Evolutionary conservation across 2,797 vertebrate species (phyloP), one percentile per base, ranked within the genome.

Genomic region (Centroberyx gerrardi): DNA sequence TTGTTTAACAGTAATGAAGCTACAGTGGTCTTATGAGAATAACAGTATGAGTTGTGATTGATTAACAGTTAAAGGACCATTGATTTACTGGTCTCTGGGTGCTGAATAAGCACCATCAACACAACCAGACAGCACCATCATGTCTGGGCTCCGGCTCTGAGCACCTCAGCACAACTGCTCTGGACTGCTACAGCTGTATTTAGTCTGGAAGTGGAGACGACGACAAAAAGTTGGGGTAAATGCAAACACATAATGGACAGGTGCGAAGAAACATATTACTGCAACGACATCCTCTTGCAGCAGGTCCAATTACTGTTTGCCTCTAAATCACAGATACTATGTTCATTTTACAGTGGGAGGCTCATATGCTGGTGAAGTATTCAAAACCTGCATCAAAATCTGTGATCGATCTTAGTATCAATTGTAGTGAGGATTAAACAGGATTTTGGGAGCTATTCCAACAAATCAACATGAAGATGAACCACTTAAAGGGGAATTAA

Each of bases 11-110:
- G 79, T 92, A 90, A 92, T 90, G 88, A 90, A 91, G 87, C 89
- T 78, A 77, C 77, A 74, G 78, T 69, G 82, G 81, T 87, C 87
- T 88, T 87, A 61, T 88, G 90, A 92, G 91, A 89, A 79, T 86
- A 86, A 78, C 83, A 70, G 69, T 53, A 61, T 68, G 80, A 86
- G 76, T 78, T 78, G 78, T 92, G 89, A 93, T 92, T 94, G 90
- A 93, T 92, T 93, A 90, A 88, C 85, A 85, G 88, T 89, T 91
- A 80, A 87, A 86, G 86, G 82, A 80, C 85, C 79, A 91, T 91
- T 88, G 90, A 94, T 93, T 89, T 81, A 73, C 80, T 68, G 79
- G 72, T 82, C 78, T 82, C 80, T 38, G 72, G 70, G 60, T 90
- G 87, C 88, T 93, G 72, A 87, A 76, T 88, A 85, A 89, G 87